Base-by-base conservation (phyloP, 2,888 invertebrate species). In the Camptogramma bilineatum region DNA sequence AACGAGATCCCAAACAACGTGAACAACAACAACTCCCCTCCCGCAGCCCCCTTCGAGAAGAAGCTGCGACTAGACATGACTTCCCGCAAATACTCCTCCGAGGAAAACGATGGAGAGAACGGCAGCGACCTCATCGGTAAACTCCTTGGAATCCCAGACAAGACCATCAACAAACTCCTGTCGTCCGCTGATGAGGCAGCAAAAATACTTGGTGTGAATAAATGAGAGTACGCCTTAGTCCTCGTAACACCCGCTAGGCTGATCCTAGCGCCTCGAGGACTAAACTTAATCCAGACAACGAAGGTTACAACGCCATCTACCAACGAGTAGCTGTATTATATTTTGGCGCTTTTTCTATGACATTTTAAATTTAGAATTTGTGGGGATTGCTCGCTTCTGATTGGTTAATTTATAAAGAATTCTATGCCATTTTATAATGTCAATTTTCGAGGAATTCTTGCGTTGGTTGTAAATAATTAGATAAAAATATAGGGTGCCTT, bases 141-240 rank as follows among this genome's bases (percentile, higher is more conserved):
- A 86, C 94, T 98, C 0, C 91, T 98, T 17, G 98, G 98, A 0
- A 97, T 98, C 66, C 95, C 96, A 47, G 98, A 97, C 84, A 95
- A 96, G 73, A 96, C 96, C 66, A 96, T 98, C 59, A 98, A 98
- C 80, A 96, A 96, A 86, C 94, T 97, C 70, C 94, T 98, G 34
- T 95, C 96, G 2, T 97, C 97, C 1, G 95, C 96, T 0, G 96
- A 97, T 31, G 97, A 97, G 82, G 98, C 98, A 21, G 98, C 98
- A 0, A 97, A 97, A 83, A 94, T 98, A 70, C 92, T 98, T 21
- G 97, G 98, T 21, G 96, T 98, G 56, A 96, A 97, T 69, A 96
- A 95, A 93, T 93, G 93, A 93, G 91, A 92, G 80, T 93, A 93
- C 93, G 93, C 92, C 81, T 83, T 92, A 88, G 93, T 93, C 80